Percentiles rank a stretch among this genome's conserved stretches.
These are phyloP conservation scores for Tetrapedia diversipes DNA, from an alignment of 2,888 invertebrate genomes.

Conservation along the genomic window DNA sequence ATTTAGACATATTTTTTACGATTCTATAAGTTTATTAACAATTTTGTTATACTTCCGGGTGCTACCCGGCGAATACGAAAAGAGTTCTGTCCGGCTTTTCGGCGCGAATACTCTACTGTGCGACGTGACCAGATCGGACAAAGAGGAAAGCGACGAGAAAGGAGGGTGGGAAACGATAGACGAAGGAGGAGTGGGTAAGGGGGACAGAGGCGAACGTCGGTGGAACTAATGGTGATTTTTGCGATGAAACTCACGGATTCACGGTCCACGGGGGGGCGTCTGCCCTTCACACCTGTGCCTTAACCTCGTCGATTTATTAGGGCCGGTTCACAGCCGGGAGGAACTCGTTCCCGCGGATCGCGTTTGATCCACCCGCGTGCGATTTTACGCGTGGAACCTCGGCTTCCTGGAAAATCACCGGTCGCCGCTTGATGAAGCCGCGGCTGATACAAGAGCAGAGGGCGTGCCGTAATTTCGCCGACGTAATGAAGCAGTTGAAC, in stretches of 20 bases:
- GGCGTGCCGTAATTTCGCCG: conserved; percentile 73
- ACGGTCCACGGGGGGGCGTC: conserved; percentile 72
- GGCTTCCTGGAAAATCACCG: conserved; percentile 50
- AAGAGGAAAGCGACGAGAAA: background rate
- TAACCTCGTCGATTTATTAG: conserved; percentile 73
- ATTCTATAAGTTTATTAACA: too few species aligned
- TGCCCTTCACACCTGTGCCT: conserved; percentile 66
- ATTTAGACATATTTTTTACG: too few species aligned
- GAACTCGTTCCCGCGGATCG: conserved; percentile 62
- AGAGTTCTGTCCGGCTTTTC: too few species aligned
- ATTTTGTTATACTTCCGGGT: too few species aligned
- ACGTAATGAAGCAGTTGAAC: conserved; percentile 76
- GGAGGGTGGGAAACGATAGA: background rate
- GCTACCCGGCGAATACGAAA: too few species aligned
- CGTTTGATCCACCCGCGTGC: conserved; percentile 66
- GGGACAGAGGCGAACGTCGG: conserved; percentile 21
- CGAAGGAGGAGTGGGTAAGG: conserved; percentile 12
- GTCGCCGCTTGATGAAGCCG: conserved; percentile 67
- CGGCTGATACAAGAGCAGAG: conserved; percentile 75
- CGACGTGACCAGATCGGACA: too few species aligned
- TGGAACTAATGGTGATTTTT: conserved; percentile 71
- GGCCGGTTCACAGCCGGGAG: conserved; percentile 62
- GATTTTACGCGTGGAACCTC: conserved; percentile 31
- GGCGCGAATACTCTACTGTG: too few species aligned
- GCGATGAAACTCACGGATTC: conserved; percentile 74